These are phyloP conservation scores for Heterocephalus glaber DNA, from an alignment of 2,113 vertebrate species.

Conservation along the genomic window DNA sequence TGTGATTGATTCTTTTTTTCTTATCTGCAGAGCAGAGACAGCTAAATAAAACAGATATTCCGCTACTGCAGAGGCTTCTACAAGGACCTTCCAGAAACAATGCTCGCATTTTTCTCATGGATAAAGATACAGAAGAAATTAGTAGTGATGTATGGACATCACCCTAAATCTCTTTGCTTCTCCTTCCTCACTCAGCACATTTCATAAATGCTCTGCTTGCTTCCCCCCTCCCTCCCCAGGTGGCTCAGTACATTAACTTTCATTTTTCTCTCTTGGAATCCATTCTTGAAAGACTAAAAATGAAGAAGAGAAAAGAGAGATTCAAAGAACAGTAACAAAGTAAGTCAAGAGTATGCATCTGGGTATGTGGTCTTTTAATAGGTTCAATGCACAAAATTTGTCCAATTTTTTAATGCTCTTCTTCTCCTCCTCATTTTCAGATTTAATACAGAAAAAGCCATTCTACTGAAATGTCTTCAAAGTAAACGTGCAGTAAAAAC, in stretches of 20 bases:
- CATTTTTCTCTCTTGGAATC: slow-evolving; percentile 91
- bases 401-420: not conserved
- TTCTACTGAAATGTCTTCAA: slow-evolving; percentile 85
- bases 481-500: slow-evolving; percentile 84
- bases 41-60: slow-evolving; percentile 88
- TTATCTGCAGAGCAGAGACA: slow-evolving; percentile 90
- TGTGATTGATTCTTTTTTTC: not conserved
- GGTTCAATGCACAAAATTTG: not conserved
- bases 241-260: slow-evolving; percentile 94
- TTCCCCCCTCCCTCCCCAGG: slow-evolving; percentile 81
- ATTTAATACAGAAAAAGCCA: slow-evolving; percentile 86
- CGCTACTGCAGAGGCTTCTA: slow-evolving; percentile 92
- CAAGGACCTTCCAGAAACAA: slow-evolving; percentile 93
- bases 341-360: slow-evolving; percentile 73
- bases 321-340: slow-evolving; percentile 88
- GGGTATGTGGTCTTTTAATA: not conserved
- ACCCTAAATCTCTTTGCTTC: accelerated
- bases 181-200: not conserved
- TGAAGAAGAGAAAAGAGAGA: slow-evolving; percentile 90
- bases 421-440: slow-evolving; percentile 81
- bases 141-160: slow-evolving; percentile 90
- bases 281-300: slow-evolving; percentile 88
- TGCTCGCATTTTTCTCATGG: slow-evolving; percentile 95
- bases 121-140: slow-evolving; percentile 92
- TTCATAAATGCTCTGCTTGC: not conserved